Conservation (phyloP, 2,888 invertebrate species). For the Sphaerophoria taeniata region DNA sequence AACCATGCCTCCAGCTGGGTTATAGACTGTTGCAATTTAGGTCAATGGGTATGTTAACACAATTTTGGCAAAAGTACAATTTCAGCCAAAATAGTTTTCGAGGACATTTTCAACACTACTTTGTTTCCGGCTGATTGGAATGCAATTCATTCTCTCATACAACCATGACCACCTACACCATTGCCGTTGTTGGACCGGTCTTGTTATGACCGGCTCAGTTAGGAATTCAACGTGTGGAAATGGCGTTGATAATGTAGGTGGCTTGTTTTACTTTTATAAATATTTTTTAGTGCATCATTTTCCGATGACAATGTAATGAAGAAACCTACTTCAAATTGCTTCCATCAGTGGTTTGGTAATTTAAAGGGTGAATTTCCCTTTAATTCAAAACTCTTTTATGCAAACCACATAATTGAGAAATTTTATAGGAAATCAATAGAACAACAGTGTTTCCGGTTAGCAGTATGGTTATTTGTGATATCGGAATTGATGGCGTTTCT, state of each 20-base stretch:
- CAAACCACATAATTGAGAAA: conserved; percentile 62
- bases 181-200: conserved; percentile 18
- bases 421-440: conserved; percentile 68
- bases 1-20: conserved; percentile 34
- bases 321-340: no score
- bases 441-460: conserved; percentile 32
- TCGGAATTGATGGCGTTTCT: background rate
- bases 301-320: no score
- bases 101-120: conserved; percentile 72
- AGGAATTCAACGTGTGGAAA: background rate
- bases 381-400: conserved; percentile 38
- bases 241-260: conserved; percentile 46
- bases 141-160: conserved; percentile 1
- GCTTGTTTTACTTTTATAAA: no score
- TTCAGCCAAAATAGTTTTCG: conserved; percentile 61
- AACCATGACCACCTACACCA: background rate
- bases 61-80: conserved; percentile 73
- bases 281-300: no score
- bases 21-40: conserved; percentile 68
- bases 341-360: no score
- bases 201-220: no score
- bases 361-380: no score
- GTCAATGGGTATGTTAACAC: conserved; percentile 74
- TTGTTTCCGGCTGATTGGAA: conserved; percentile 66
- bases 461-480: conserved; percentile 1